These are phyloP conservation scores for Ichneumoninae sp. DNA, from an alignment of 2,888 invertebrate genomes.

Conservation along the genomic window DNA sequence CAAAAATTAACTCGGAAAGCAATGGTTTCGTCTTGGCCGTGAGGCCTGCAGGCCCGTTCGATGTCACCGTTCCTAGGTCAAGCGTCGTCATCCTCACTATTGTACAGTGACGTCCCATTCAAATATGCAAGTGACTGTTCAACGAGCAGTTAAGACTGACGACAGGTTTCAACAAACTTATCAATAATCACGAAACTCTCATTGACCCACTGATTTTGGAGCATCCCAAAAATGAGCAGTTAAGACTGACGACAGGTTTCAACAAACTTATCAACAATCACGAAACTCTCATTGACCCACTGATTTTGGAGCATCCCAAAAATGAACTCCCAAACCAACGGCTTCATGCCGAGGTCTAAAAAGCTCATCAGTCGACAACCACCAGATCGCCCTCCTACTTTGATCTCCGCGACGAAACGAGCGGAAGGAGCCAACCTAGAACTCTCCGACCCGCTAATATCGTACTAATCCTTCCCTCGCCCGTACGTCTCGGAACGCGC, in stretches of 20 bases:
- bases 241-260: too few species aligned
- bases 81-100: conserved; percentile 12
- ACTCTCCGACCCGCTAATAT: conserved; percentile 68
- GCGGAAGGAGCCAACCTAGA: conserved; percentile 59
- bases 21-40: conserved; percentile 58
- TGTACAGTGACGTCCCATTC: not conserved
- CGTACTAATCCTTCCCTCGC: conserved; percentile 48
- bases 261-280: not conserved
- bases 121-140: not conserved
- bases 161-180: not conserved
- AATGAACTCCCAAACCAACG: conserved; percentile 41
- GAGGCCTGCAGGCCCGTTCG: conserved; percentile 12
- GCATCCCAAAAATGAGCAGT: conserved; percentile 31
- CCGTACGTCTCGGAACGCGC: conserved; percentile 36
- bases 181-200: not conserved
- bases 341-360: conserved; percentile 56
- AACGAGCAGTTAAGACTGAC: not conserved
- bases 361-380: conserved; percentile 59
- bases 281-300: not conserved
- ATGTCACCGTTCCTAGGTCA: conserved; percentile 6
- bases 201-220: conserved; percentile 32
- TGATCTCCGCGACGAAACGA: conserved; percentile 59
- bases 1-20: conserved; percentile 33
- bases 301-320: conserved; percentile 39
- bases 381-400: conserved; percentile 37